Evolutionary conservation across 2,113 vertebrate genomes (phyloP).

Genomic region (Myrmecobius fasciatus): DNA sequence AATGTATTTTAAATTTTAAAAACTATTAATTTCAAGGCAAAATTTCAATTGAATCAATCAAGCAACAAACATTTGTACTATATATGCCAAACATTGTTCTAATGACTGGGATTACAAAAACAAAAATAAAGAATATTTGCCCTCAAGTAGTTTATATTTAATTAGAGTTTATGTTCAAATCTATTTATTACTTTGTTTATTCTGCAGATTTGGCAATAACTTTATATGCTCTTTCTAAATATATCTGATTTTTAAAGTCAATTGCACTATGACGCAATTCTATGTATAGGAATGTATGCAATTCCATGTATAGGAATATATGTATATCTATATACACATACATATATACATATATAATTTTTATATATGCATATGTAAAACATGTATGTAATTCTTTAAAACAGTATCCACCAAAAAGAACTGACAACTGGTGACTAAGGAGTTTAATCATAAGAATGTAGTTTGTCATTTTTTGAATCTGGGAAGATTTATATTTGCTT

Average conservation of each 20-base stretch:
- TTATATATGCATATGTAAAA: neutral
- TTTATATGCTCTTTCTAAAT: neutral
- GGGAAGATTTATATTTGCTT: constrained; percentile 35
- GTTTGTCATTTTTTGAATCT: neutral
- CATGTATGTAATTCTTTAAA: constrained; percentile 2
- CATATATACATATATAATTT: neutral
- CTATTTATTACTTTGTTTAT: neutral
- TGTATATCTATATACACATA: too few species aligned
- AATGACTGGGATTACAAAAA: neutral
- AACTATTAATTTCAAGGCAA: neutral
- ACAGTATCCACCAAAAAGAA: neutral
- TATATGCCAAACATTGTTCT: neutral
- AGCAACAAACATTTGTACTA: neutral
- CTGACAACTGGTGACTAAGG: neutral
- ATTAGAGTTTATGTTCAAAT: neutral
- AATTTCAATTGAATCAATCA: neutral
- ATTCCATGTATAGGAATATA: too few species aligned
- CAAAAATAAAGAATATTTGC: neutral
- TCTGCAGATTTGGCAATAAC: neutral
- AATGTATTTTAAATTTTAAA: neutral
- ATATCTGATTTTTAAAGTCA: neutral
- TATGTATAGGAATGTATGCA: neutral
- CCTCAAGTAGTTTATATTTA: neutral
- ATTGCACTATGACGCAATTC: neutral
- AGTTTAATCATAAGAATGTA: constrained; percentile 19